Evolutionary conservation across 2,113 vertebrate genomes (phyloP).

Genomic region (Tragelaphus buxtoni): DNA sequence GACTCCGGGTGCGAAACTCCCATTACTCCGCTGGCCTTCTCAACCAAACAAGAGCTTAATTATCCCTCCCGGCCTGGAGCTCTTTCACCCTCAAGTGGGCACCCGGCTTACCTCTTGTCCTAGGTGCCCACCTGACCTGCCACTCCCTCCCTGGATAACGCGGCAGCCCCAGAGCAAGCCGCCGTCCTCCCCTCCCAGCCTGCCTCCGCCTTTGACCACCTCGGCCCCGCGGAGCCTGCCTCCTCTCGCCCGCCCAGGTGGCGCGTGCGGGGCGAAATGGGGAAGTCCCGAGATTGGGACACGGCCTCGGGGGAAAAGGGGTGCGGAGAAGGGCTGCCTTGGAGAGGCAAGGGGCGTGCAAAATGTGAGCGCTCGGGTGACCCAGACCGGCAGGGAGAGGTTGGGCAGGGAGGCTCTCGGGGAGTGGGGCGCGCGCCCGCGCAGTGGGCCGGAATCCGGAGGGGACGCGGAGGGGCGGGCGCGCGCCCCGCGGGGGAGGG

Average conservation of each 20-base stretch:
- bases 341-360: accelerated
- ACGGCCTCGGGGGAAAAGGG: constrained; percentile 22
- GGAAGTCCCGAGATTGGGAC: neutral
- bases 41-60: neutral
- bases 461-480: constrained; percentile 46
- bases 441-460: constrained; percentile 46
- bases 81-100: neutral
- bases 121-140: neutral
- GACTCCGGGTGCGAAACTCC: neutral
- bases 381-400: neutral
- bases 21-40: neutral
- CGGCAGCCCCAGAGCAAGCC: no score
- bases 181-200: neutral
- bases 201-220: neutral
- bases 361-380: accelerated
- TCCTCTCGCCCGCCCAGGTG: neutral
- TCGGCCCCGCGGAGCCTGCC: neutral
- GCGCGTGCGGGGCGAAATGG: neutral
- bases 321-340: neutral
- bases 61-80: neutral
- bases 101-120: neutral
- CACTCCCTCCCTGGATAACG: neutral
- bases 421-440: neutral
- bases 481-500: constrained; percentile 62
- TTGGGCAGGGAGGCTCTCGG: neutral